Evolutionary conservation across 1,140 invertebrate species (phyloP).

Genomic region (Phymorhynchus buccinoides): DNA sequence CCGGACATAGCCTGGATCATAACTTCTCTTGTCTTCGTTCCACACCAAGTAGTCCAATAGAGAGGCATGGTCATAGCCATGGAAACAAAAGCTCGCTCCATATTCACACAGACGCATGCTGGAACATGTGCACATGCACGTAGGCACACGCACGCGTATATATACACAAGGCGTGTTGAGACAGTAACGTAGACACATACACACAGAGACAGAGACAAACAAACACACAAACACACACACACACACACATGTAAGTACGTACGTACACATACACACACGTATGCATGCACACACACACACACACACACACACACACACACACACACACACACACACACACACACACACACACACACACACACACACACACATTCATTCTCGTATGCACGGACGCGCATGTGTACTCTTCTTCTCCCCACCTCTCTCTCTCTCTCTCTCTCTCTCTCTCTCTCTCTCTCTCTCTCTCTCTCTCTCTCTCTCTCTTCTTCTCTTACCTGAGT

Average conservation of each 20-base stretch:
- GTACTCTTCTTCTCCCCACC: not conserved
- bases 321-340: not conserved
- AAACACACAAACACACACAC: no score
- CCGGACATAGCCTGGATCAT: no score
- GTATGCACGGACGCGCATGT: not conserved
- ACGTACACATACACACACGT: not conserved
- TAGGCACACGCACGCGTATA: no score
- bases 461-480: no score
- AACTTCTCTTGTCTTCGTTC: no score
- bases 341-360: not conserved
- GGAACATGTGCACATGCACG: no score
- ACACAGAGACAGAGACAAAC: not conserved
- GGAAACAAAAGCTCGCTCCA: no score
- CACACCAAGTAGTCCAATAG: no score
- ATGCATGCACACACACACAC: not conserved
- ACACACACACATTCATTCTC: not conserved
- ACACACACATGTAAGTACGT: no score
- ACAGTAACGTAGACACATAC: not conserved
- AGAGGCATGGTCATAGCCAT: no score
- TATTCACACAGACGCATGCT: no score
- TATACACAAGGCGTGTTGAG: not conserved
- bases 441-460: conserved; percentile 14
- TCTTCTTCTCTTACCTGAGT: not conserved
- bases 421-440: conserved; percentile 27
- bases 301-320: not conserved